Evolutionary conservation across 1,140 invertebrate genomes (phyloP).

Genomic region (Bombyx mandarina): DNA sequence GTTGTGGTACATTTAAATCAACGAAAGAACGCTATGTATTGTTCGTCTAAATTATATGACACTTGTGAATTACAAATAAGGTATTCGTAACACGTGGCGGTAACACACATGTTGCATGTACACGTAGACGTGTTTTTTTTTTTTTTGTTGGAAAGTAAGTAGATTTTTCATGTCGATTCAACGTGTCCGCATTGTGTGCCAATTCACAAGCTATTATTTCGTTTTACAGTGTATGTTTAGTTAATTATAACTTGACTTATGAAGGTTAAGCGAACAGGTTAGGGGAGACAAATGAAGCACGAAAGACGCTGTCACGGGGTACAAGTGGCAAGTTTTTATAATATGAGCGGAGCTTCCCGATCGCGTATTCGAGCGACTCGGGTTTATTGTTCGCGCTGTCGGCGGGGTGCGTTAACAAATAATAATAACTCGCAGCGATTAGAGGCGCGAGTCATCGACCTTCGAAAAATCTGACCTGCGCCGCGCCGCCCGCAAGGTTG

Average conservation of each 20-base stretch:
- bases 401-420: constrained; percentile 39
- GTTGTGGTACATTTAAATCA: constrained; percentile 14
- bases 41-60: constrained; percentile 20
- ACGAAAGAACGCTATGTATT: constrained; percentile 7
- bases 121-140: too few species aligned
- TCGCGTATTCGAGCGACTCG: neutral
- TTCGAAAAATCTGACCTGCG: constrained; percentile 68
- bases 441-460: constrained; percentile 60
- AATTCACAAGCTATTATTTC: too few species aligned
- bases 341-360: neutral
- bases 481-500: constrained; percentile 21
- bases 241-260: neutral
- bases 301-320: neutral
- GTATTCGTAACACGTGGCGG: neutral
- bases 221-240: too few species aligned
- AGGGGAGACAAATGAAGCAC: neutral
- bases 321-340: neutral
- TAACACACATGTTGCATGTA: too few species aligned
- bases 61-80: constrained; percentile 9
- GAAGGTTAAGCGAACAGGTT: constrained; percentile 5
- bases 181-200: too few species aligned
- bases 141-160: too few species aligned
- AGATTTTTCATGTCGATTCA: too few species aligned
- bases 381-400: neutral
- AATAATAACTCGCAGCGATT: constrained; percentile 61